Evolutionary conservation across 2,113 vertebrate species (phyloP).

Genomic region (Craseonycteris thonglongyai): DNA sequence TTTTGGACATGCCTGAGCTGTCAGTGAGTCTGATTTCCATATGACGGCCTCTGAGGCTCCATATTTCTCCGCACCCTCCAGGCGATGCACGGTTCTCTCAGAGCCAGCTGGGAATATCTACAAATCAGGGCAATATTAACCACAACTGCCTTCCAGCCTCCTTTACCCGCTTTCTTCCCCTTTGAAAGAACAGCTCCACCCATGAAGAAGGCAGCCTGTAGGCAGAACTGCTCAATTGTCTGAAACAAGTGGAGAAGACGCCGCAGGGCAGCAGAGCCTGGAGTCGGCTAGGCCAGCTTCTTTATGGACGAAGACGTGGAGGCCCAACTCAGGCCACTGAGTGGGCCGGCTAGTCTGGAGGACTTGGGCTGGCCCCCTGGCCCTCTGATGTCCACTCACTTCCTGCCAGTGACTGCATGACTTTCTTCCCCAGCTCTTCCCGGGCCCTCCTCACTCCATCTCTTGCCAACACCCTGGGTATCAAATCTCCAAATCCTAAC

Average conservation of each 20-base stretch:
- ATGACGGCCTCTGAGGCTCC: background rate
- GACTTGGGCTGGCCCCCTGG: fast-evolving
- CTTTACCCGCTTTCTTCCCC: background rate
- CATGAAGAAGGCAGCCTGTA: fast-evolving
- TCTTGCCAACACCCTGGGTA: background rate
- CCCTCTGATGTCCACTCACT: background rate
- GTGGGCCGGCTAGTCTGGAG: background rate
- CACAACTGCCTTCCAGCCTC: background rate
- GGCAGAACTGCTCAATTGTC: background rate
- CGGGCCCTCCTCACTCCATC: background rate
- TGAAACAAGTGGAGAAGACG: background rate
- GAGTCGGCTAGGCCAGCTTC: background rate
- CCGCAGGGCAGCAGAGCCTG: background rate
- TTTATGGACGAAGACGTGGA: background rate
- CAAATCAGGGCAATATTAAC: background rate
- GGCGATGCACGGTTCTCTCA: background rate
- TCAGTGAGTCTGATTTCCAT: background rate
- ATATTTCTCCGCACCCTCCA: background rate
- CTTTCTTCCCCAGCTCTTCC: background rate
- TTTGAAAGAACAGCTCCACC: background rate
- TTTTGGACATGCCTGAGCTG: background rate
- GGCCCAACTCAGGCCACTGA: background rate
- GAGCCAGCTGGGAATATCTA: background rate
- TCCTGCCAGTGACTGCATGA: background rate
- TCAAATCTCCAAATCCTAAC: background rate